Evolutionary conservation across 1,140 invertebrate genomes (phyloP).

Genomic region (silkworm (Bombyx mori)): DNA sequence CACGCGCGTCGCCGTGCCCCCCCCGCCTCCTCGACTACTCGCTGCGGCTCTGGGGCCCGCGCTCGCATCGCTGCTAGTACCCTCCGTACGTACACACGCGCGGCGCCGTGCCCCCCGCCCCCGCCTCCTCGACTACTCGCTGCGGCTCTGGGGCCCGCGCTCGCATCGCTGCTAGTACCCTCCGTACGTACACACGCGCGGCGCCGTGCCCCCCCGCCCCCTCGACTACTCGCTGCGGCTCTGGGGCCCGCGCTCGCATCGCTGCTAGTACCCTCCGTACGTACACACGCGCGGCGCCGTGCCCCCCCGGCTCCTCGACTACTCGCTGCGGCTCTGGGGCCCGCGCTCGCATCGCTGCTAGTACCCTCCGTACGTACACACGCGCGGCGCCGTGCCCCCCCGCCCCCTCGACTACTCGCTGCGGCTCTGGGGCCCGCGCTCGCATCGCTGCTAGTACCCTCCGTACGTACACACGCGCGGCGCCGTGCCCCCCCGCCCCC

Average conservation of each 20-base stretch:
- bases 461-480: too few species aligned
- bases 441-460: conserved; percentile 19
- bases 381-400: background rate
- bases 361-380: background rate
- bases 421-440: conserved; percentile 90
- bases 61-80: background rate
- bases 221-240: conserved; percentile 93
- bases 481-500: background rate
- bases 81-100: background rate
- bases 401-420: conserved; percentile 93
- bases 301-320: conserved; percentile 73
- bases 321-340: background rate
- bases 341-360: conserved; percentile 2
- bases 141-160: conserved; percentile 93
- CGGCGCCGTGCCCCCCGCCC: background rate
- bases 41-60: background rate
- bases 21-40: conserved; percentile 74
- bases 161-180: conserved; percentile 20
- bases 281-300: conserved; percentile 1
- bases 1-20: background rate
- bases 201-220: background rate
- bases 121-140: conserved; percentile 94
- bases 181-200: too few species aligned
- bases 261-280: conserved; percentile 14
- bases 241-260: conserved; percentile 82